Evolutionary conservation across 2,888 invertebrate genomes (phyloP), one percentile per base, ranked within the genome.

Genomic region (Lasioglossum villosulum): DNA sequence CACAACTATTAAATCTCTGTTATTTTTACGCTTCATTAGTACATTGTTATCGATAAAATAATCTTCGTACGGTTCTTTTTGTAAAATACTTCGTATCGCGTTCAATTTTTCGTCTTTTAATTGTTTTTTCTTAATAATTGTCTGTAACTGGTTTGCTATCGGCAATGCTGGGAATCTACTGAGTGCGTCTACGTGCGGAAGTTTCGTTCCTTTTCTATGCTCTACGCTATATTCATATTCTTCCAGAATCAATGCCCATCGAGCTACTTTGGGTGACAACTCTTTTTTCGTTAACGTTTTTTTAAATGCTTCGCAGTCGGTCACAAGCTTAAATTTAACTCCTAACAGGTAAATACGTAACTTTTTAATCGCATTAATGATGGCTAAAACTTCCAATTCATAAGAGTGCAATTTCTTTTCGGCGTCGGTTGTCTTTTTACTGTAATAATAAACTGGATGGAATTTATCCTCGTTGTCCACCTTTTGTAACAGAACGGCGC

Each of bases 391-490:
- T 34, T 66, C 66, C 14, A 34, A 14, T 34, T 72, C 52, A 12
- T 73, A 73, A 1, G 73, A 27, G 16, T 73, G 19, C 19, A 19
- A 73, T 48, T 52, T 48, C 23, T 19, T 8, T 52, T 73, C 73
- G 1, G 73, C 73, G 2, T 30, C 8, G 30, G 8, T 52, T 10
- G 73, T 73, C 6, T 52, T 73, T 19, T 52, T 52, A n/a, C 73
- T 73, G 1, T 34, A 34, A 52, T 73, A 73, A 52, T 27, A 73
- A 19, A 73, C 52, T 10, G 73, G 73, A 14, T 52, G 73, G 3
- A 52, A n/a, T n/a, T n/a, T n/a, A 74, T 74, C 73, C 2, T 34
- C 52, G 5, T 34, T 34, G n/a, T 37, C 52, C 2, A 5, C 27
- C 1, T n/a, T 30, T 37, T 56, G 73, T 1, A 74, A 16, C 14